A percentile compares a stretch with the other conserved stretches of the same genome.
phyloP scores from a whole-genome alignment of 2,888 invertebrate species.

The Cetonia aurata region DNA sequence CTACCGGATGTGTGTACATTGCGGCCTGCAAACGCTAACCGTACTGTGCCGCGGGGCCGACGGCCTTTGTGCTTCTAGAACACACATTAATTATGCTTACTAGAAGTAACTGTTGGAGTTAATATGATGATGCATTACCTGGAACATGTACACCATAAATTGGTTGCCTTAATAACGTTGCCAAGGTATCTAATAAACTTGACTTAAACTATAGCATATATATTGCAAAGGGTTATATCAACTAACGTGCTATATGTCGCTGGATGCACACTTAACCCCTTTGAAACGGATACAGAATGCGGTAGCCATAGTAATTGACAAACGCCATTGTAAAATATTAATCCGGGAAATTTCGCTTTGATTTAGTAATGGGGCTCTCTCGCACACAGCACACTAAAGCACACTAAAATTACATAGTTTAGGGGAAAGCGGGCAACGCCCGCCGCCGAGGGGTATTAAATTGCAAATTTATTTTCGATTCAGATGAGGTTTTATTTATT shows the following conservation, averaged over 20 bases:
- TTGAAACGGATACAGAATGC: conserved; percentile 1
- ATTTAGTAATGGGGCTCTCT: conserved; percentile 11
- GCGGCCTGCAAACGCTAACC: conserved; percentile 27
- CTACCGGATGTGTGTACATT: conserved; percentile 26
- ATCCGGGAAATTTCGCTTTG: conserved; percentile 22
- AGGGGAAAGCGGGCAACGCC: no score
- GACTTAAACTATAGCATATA: conserved; percentile 40
- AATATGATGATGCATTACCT: conserved; percentile 37
- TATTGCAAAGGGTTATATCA: conserved; percentile 34
- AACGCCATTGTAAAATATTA: conserved; percentile 24
- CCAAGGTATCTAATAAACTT: conserved; percentile 34
- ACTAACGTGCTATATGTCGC: conserved; percentile 1
- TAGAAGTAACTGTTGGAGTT: conserved; percentile 37
- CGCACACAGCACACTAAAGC: no score
- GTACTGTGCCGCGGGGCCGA: conserved; percentile 7
- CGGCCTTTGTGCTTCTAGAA: conserved; percentile 16
- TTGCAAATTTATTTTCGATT: no score
- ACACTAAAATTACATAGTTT: no score
- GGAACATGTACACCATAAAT: conserved; percentile 38
- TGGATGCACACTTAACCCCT: conserved; percentile 1
- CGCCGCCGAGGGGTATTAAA: no score
- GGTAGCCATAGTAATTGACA: conserved; percentile 29
- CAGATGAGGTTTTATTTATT: no score
- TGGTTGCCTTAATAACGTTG: conserved; percentile 37
- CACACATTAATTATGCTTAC: conserved; percentile 38